Conservation (phyloP, 2,888 invertebrate genomes). For the Lymantria monacha region DNA sequence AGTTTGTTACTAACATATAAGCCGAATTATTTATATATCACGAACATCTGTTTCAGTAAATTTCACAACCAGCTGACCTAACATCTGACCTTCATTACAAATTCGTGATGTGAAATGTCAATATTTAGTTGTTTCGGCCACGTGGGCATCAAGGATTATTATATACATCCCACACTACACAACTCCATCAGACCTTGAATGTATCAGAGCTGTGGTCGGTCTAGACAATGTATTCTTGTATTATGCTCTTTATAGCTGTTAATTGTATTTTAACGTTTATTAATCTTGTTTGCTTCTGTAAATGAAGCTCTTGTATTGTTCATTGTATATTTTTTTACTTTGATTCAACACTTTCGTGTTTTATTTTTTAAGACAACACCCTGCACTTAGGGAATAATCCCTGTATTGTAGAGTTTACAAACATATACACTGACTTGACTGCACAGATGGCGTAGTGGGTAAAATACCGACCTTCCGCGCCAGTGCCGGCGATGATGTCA, state of each 20-base stretch:
- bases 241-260: slow-evolving; percentile 3
- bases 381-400: too few relatives aligned
- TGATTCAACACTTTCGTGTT: too few relatives aligned
- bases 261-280: slow-evolving; percentile 8
- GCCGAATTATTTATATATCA: too few relatives aligned
- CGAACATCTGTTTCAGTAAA: not conserved
- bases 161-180: slow-evolving; percentile 4
- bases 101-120: slow-evolving; percentile 4
- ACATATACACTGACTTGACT: too few relatives aligned
- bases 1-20: too few relatives aligned
- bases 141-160: slow-evolving; percentile 9
- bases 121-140: slow-evolving; percentile 5
- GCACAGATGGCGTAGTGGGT: too few relatives aligned
- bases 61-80: slow-evolving; percentile 3
- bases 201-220: slow-evolving; percentile 4
- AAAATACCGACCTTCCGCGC: too few relatives aligned
- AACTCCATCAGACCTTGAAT: not conserved
- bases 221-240: not conserved
- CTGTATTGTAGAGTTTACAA: too few relatives aligned
- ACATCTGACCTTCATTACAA: slow-evolving; percentile 1
- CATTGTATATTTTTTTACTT: too few relatives aligned
- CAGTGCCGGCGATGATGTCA: too few relatives aligned
- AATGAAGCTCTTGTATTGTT: not conserved
- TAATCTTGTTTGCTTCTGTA: not conserved
- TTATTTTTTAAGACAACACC: too few relatives aligned